Base-by-base conservation (phyloP, 2,888 invertebrate genomes). In the Dynastes tityus region DNA sequence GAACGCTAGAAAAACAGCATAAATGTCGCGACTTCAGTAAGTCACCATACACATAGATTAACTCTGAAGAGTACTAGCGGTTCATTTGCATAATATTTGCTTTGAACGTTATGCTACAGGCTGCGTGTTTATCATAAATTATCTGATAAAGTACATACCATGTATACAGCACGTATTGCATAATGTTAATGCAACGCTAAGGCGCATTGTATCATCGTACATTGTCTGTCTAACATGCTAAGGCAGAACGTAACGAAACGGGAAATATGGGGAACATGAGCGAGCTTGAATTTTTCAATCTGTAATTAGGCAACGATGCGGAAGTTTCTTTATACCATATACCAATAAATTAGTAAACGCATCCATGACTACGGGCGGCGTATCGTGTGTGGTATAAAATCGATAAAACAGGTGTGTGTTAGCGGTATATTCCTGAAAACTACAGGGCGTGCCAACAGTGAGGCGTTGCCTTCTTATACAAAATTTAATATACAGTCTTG, bases 121-220 rank as follows among this genome's bases (percentile, higher is more conserved):
- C 40, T 40, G n/a, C 65, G 8, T 13, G 65, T 9, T 65, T 65
- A 45, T 65, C 65, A 37, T 65, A 65, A 65, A 65, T 65, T 65
- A 8, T 65, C 22, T 22, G 65, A 65, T 65, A 65, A 65, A 55
- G 53, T 53, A 53, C n/a, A 9, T 53, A 53, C 9, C 3, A 53
- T n/a, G 55, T 55, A 16, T 5, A 32, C 32, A 32, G 32, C 45
- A 9, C 11, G 11, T 45, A 45, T 8, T 45, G 45, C 45, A 45
- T 45, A 45, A 45, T 6, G 8, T 45, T 8, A 1, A 45, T 8
- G 45, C 2, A 45, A 45, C 2, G 45, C 8, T 45, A 45, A 45
- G 45, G 45, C 11, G 11, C 11, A 45, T 45, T 55, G 55, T 55
- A 8, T 22, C 37, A 63, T 22, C 63, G 40, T 65, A n/a, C 65